A percentile compares a stretch with the other conserved stretches of the same genome.
Evolutionary conservation across 2,888 invertebrate genomes (phyloP).

Genomic region (Rotaria socialis): DNA sequence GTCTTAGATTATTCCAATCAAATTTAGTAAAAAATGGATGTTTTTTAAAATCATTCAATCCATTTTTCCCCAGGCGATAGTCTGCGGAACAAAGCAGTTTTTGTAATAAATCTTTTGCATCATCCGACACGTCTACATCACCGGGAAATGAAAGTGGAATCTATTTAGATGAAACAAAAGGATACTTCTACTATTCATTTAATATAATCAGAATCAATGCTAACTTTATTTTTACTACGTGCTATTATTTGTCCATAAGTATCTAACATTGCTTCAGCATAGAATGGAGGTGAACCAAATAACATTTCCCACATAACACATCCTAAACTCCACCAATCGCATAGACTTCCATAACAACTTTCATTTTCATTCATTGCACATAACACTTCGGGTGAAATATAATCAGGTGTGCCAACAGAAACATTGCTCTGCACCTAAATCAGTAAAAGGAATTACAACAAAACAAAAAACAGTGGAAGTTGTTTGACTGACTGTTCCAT

Average conservation of each 20-base stretch:
- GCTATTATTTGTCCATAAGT: constrained; percentile 99
- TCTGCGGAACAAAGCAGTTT: constrained; percentile 89
- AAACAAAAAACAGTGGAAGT: not conserved
- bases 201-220: not conserved
- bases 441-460: not conserved
- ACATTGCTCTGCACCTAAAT: constrained; percentile 80
- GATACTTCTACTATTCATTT: not conserved
- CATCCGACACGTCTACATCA: not conserved
- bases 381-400: constrained; percentile 96
- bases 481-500: constrained; percentile 50
- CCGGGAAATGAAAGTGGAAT: not conserved
- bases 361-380: constrained; percentile 98
- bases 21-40: constrained; percentile 92
- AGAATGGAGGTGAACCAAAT: constrained; percentile 97
- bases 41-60: constrained; percentile 86
- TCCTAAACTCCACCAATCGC: constrained; percentile 99
- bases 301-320: constrained; percentile 99
- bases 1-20: constrained; percentile 80
- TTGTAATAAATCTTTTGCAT: constrained; percentile 85
- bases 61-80: constrained; percentile 83
- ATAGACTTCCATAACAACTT: constrained; percentile 92
- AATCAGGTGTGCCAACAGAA: constrained; percentile 98
- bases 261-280: constrained; percentile 95
- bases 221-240: constrained; percentile 63
- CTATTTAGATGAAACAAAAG: not conserved